phyloP scores from a whole-genome alignment of 2,888 invertebrate species.

The Noctuana brunneofusca region DNA sequence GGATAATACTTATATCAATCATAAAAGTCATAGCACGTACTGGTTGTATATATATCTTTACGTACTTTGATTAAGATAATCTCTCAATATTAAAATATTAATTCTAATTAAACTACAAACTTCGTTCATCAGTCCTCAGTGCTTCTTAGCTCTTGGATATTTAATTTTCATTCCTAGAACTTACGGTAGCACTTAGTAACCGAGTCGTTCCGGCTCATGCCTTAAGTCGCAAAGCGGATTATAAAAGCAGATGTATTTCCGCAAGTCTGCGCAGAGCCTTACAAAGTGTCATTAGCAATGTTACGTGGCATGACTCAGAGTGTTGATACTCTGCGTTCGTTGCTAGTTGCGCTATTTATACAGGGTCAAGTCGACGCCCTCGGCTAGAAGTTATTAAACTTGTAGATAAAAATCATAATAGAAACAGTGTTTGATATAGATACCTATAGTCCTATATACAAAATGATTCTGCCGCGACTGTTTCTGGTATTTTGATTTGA shows the following conservation, averaged over 20 bases:
- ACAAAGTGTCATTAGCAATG: slow-evolving; percentile 24
- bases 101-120: too few relatives aligned
- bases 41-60: too few relatives aligned
- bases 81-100: too few relatives aligned
- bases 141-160: not conserved
- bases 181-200: slow-evolving; percentile 11
- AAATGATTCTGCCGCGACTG: too few relatives aligned
- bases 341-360: slow-evolving; percentile 27
- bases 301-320: slow-evolving; percentile 27
- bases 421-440: not conserved
- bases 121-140: not conserved
- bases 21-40: too few relatives aligned
- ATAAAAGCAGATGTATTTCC: slow-evolving; percentile 15
- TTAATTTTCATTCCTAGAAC: not conserved
- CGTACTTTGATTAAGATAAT: too few relatives aligned
- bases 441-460: too few relatives aligned
- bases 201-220: slow-evolving; percentile 14
- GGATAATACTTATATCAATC: too few relatives aligned
- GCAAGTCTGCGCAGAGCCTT: slow-evolving; percentile 16
- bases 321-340: slow-evolving; percentile 17
- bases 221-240: slow-evolving; percentile 16
- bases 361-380: slow-evolving; percentile 34
- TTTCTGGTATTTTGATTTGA: too few relatives aligned
- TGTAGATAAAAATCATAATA: slow-evolving; percentile 6
- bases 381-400: slow-evolving; percentile 27